Evolutionary conservation across 92 coral and sea anemone species (phyloP), one percentile per base, ranked within the genome.

Genomic region (Metridium senile): DNA sequence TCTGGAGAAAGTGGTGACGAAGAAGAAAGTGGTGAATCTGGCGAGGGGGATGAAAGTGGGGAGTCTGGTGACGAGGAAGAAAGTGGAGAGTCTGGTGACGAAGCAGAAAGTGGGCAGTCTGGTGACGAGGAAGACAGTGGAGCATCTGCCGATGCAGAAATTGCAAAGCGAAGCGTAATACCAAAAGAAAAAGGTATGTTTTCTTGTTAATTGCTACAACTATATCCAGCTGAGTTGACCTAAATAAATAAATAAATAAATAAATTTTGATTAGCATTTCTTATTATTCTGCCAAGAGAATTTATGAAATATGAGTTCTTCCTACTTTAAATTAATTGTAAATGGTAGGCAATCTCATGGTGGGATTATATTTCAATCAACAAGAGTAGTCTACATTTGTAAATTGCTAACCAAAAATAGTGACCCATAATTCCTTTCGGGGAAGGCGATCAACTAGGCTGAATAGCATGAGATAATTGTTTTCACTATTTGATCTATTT

Each of bases 141-240:
- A 11, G 87, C 78, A 35, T 71, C 81, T 17, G 82, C 63, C 0
- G 88, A 80, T 28, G 70, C 76, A 26, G 82, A 30, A 35, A n/a
- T 87, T 22, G 63, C 83, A 54, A 87, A 87, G 54, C 66, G 88
- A 66, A 87, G 78, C 79, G 69, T 71, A 53, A 87, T 87, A 39
- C 78, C 76, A 18, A 27, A 33, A 23, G 88, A 87, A 46, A 47
- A 26, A 26, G 63, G 71, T 26, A 64, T 80, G 32, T 35, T 19
- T 13, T 66, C 27, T 26, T 61, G 7, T 21, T 23, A 2, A 9
- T 3, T 54, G 26, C 13, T 39, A n/a, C n/a, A n/a, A n/a, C n/a
- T n/a, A n/a, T n/a, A n/a, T n/a, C n/a, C 49, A 39, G 49, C 49
- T 39, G 49, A 13, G 49, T 39, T 39, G 49, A 39, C 49, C 13